Percentiles rank a stretch among this genome's conserved stretches.
phyloP scores from a whole-genome alignment of 2,113 vertebrate species.

The Gymnogyps californianus region DNA sequence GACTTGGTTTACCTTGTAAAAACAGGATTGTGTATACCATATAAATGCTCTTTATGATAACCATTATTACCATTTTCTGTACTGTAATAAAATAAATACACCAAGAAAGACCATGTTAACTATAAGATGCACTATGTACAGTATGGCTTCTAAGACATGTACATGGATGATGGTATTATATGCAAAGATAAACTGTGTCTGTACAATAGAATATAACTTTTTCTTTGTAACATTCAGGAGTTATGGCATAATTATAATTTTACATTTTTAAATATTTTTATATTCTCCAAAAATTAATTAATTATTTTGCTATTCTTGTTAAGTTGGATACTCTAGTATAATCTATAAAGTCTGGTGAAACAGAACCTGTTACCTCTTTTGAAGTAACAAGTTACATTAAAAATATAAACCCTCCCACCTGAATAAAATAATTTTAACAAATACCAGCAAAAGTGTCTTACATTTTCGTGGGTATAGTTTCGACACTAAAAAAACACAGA shows the following conservation, averaged over 20 bases:
- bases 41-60: constrained; percentile 93
- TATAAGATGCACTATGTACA: constrained; percentile 21
- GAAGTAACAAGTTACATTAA: background rate
- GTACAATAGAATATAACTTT: constrained; percentile 7
- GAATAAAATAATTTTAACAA: constrained; percentile 24
- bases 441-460: constrained; percentile 78
- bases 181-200: background rate
- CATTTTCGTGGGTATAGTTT: constrained; percentile 88
- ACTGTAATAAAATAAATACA: constrained; percentile 89
- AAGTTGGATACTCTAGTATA: background rate
- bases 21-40: constrained; percentile 87
- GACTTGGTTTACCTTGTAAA: constrained; percentile 86
- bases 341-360: background rate
- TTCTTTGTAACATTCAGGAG: background rate
- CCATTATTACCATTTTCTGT: constrained; percentile 94
- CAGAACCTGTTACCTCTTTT: background rate
- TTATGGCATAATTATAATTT: background rate
- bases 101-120: constrained; percentile 70
- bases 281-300: background rate
- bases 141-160: constrained; percentile 51
- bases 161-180: background rate
- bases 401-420: constrained; percentile 23
- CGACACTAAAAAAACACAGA: constrained; percentile 85
- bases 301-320: background rate
- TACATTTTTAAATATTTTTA: background rate